phyloP scores from a whole-genome alignment of 30 jellyfish, hydroid and myxozoan genomes.

The Rhopilema esculentum region DNA sequence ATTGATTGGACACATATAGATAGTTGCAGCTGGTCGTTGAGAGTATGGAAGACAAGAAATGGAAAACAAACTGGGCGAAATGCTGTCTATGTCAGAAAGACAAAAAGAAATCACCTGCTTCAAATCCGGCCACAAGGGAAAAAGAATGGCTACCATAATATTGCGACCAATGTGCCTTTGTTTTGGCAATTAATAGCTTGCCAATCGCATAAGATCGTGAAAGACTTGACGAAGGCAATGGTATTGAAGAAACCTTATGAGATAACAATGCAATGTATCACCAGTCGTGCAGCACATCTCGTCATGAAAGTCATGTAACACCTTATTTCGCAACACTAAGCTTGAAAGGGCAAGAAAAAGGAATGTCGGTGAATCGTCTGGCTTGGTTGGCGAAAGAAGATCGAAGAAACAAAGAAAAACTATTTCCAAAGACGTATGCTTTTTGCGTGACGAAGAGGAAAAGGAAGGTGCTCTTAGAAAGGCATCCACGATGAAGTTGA shows the following conservation, averaged over 20 bases:
- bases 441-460: constrained; percentile 10
- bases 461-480: constrained; percentile 1
- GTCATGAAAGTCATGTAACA: no score
- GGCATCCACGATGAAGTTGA: neutral
- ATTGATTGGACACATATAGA: neutral
- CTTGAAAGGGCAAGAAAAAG: constrained; percentile 7
- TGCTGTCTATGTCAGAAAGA: neutral
- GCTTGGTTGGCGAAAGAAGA: neutral
- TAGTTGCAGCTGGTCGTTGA: neutral
- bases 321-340: constrained; percentile 5
- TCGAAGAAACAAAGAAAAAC: neutral
- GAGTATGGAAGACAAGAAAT: neutral
- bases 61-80: neutral
- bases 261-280: neutral
- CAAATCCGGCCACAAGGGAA: neutral
- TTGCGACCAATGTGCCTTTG: neutral
- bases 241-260: neutral
- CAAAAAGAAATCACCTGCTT: neutral
- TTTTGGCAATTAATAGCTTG: neutral
- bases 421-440: constrained; percentile 5
- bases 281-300: neutral
- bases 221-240: neutral
- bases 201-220: neutral
- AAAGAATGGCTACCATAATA: neutral
- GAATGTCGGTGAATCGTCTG: neutral